Evolutionary conservation across 2,797 vertebrate species (phyloP), one percentile per base, ranked within the genome.

Genomic region (Rhinogobio ventralis): DNA sequence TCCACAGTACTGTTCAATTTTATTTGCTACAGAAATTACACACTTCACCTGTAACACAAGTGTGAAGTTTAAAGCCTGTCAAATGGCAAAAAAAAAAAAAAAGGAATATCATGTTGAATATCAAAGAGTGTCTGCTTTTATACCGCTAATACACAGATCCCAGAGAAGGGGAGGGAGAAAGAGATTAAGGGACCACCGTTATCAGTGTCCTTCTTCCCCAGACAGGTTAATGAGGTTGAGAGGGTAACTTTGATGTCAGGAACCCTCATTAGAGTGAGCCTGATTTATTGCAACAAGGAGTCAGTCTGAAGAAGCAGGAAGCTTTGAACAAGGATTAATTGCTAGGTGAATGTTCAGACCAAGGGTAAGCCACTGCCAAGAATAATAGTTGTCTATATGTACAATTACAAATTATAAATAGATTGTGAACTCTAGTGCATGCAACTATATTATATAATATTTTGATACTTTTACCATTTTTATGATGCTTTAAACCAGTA

Each of bases 141-240:
- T 33, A 79, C 42, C 39, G 28, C 42, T 71, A 49, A 79, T 39
- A 49, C 66, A 79, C 28, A 36, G 30, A 72, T 73, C 53, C 30
- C 10, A 71, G 10, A 28, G 53, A 30, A 68, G 68, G 19, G 51
- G 66, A 57, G 19, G 74, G 42, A 36, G 28, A 79, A 55, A 83
- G 62, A 76, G 83, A 85, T 85, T 85, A 79, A 79, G 67, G 83
- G 55, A 85, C 75, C 53, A 85, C 53, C 30, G 55, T 79, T 81
- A 81, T 85, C 55, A 79, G 86, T 85, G 83, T 91, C 89, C 86
- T 92, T 91, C 93, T 90, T 87, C 87, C 86, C 86, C 86, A 89
- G 91, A 92, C 90, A 92, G 90, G 92, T 93, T 94, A 94, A 94
- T 92, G 92, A 89, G 88, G 90, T 92, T 91, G 71, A 10, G 84